These are phyloP conservation scores for Acanthaster planci DNA, from an alignment of 35 echinoderm and acorn worm genomes.

Conservation along the genomic window DNA sequence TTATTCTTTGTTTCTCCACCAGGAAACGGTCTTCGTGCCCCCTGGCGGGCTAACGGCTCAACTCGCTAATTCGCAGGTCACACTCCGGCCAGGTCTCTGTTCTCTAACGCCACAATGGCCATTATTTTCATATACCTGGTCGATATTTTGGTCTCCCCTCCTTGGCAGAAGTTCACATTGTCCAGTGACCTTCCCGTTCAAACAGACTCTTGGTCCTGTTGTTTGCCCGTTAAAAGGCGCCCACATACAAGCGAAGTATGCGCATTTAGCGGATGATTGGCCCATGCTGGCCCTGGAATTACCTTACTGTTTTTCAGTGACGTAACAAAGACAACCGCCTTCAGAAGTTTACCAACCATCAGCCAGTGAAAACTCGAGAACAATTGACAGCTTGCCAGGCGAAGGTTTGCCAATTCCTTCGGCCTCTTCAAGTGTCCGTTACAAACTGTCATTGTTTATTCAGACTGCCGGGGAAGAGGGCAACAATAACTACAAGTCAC, in stretches of 20 bases:
- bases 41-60: background rate
- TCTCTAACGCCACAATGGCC: background rate
- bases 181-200: slow-evolving; percentile 2
- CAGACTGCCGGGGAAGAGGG: background rate
- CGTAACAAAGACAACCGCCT: background rate
- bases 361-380: too few species aligned
- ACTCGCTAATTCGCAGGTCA: too few species aligned
- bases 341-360: background rate
- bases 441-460: slow-evolving; percentile 7
- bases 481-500: too few species aligned
- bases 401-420: too few species aligned
- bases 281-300: background rate
- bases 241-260: too few species aligned
- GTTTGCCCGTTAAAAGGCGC: slow-evolving; percentile 6
- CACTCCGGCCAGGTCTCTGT: too few species aligned
- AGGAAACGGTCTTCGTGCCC: background rate
- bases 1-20: background rate
- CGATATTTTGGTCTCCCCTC: slow-evolving; percentile 9
- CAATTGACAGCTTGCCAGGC: too few species aligned
- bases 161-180: background rate
- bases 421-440: background rate
- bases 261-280: slow-evolving; percentile 9
- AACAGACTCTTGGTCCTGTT: background rate
- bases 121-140: background rate
- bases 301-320: background rate